These are phyloP conservation scores for Actinopyga echinites DNA, from an alignment of 53 echinoderm and acorn worm genomes.

Conservation along the genomic window DNA sequence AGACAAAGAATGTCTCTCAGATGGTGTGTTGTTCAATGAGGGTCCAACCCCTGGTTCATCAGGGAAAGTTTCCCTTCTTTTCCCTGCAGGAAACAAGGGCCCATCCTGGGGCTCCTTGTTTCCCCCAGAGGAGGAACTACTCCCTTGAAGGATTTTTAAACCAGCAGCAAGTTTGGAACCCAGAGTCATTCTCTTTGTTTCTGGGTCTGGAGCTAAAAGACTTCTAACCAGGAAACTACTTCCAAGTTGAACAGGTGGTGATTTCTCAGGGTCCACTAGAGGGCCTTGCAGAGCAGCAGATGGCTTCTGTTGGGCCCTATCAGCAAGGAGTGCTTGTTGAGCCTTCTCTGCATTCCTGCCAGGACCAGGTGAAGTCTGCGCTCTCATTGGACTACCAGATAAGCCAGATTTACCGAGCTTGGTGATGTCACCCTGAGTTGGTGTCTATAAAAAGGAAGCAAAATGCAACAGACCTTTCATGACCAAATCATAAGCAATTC, in stretches of 20 bases:
- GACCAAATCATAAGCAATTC: no score
- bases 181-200: not conserved
- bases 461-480: no score
- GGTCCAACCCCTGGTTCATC: no score
- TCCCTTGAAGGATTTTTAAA: not conserved
- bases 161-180: not conserved
- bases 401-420: not conserved
- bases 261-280: not conserved
- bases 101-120: not conserved
- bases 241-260: not conserved
- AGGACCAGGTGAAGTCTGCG: not conserved
- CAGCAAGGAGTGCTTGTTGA: not conserved
- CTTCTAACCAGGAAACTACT: slow-evolving; percentile 29
- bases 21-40: no score
- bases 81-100: no score
- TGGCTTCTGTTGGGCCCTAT: not conserved
- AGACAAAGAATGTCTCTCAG: no score
- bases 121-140: no score
- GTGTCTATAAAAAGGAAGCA: not conserved
- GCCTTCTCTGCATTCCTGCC: not conserved
- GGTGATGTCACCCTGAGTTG: slow-evolving; percentile 1
- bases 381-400: slow-evolving; percentile 10
- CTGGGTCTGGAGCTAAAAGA: slow-evolving; percentile 17
- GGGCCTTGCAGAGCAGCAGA: not conserved
- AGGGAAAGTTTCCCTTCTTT: no score